Evolutionary conservation across 2,113 vertebrate species (phyloP), one percentile per base, ranked within the genome.

Genomic region (Nycticebus coucang): DNA sequence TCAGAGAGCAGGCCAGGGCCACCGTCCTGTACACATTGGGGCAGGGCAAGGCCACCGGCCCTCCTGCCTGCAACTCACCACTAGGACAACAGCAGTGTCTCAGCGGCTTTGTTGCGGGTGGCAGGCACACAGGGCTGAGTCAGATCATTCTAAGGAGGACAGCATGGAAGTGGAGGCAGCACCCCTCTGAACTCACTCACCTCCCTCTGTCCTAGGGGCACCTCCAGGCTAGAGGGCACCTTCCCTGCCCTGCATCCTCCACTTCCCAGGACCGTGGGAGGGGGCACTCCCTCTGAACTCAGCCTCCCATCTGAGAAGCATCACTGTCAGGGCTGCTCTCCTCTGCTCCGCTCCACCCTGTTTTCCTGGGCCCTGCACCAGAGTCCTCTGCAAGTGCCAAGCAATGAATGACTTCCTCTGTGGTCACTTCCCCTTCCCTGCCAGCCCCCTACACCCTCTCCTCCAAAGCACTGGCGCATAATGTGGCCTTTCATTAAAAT

Each of bases 401-500:
- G 84, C n/a, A 64, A 24, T 55, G 95, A 94, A 71, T 13, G 62
- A 71, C 13, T 85, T 88, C 84, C 83, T 87, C 53, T 68, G 59
- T 18, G 74, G 33, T 17, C 53, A 6, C 18, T 62, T 96, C 62
- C 57, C 41, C 81, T 60, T 19, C 60, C 30, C 57, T 59, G 24
- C 26, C 74, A 87, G 66, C 12, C 71, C 66, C 72, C 55, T 24
- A 9, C 68, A 71, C 18, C 28, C 68, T 33, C 33, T 35, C n/a
- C 68, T 71, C n/a, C 68, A 71, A 69, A 71, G n/a, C 18, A 1
- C n/a, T 64, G 2, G 11, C 62, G 13, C 26, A 69, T 50, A 72
- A 91, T 30, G 53, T 72, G 53, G 69, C 33, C 90, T 95, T 94
- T 96, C 77, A 82, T 90, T 85, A 90, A 85, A 53, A 14, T 0